phyloP scores from a whole-genome alignment of 2,113 vertebrate genomes.

The Phrynocephalus versicolor region DNA sequence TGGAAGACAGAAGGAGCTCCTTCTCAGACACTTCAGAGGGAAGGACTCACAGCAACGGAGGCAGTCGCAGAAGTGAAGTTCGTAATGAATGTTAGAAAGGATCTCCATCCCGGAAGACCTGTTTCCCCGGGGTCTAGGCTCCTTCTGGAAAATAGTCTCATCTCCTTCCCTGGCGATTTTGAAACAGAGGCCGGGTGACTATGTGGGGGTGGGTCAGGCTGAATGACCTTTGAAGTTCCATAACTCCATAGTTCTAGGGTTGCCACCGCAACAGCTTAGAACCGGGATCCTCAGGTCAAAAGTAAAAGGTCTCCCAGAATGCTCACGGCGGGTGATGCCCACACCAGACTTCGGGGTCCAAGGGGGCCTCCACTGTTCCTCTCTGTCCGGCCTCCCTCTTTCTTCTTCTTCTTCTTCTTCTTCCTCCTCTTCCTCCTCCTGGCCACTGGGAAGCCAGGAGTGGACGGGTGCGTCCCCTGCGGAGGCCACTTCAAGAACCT shows the following conservation, averaged over 20 bases:
- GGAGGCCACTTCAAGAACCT: background rate
- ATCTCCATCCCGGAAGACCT: background rate
- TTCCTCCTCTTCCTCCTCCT: background rate
- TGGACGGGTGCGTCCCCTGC: background rate
- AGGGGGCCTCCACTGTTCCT: no score
- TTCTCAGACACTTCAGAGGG: background rate
- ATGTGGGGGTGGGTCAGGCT: background rate
- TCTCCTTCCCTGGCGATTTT: no score
- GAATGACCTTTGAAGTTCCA: background rate
- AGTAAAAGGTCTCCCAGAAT: background rate
- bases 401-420: rapidly evolving
- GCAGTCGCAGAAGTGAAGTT: background rate
- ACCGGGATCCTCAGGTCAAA: background rate
- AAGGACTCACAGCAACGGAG: background rate
- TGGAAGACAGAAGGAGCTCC: no score
- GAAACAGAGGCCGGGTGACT: no score
- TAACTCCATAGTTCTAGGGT: background rate
- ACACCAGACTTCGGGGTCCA: no score
- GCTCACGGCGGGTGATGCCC: no score
- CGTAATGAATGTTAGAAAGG: background rate
- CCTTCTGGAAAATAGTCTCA: no score
- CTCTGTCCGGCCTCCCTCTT: background rate
- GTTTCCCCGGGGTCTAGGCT: no score
- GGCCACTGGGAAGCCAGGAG: rapidly evolving
- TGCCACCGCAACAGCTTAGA: background rate